A percentile compares a stretch with the other conserved stretches of the same genome.
phyloP scores from a whole-genome alignment of 1,140 invertebrate species.

The Stenopsyche tienmushanensis region DNA sequence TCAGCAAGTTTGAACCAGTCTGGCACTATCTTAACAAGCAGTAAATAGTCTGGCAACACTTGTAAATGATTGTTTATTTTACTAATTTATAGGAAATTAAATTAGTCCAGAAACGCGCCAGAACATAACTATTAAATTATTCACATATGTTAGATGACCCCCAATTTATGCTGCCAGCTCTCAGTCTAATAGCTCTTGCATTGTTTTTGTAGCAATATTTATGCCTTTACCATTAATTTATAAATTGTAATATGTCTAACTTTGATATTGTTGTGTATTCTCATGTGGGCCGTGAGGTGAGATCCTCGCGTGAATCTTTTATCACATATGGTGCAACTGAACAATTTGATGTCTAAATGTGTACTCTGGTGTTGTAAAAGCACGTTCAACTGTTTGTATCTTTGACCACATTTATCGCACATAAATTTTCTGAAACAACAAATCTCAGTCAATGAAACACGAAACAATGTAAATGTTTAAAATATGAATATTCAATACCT shows the following conservation, averaged over 20 bases:
- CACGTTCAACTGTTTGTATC: constrained; percentile 54
- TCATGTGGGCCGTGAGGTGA: constrained; percentile 52
- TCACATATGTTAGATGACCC: too few species aligned
- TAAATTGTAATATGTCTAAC: constrained; percentile 15
- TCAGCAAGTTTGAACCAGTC: too few species aligned
- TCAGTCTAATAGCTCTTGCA: too few species aligned
- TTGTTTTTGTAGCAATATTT: too few species aligned
- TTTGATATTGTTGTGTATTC: constrained; percentile 54
- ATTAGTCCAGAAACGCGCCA: too few species aligned
- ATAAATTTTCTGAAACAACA: constrained; percentile 62
- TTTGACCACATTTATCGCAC: constrained; percentile 50
- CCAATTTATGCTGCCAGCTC: too few species aligned
- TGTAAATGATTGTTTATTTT: too few species aligned
- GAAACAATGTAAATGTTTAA: neutral
- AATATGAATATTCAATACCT: neutral
- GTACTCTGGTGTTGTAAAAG: constrained; percentile 49
- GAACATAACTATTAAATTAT: too few species aligned
- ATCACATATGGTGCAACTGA: constrained; percentile 51
- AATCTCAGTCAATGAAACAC: neutral
- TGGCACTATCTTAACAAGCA: too few species aligned
- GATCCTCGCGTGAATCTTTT: constrained; percentile 53
- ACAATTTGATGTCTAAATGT: constrained; percentile 59
- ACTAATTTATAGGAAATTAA: too few species aligned
- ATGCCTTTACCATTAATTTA: too few species aligned
- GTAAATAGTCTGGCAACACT: too few species aligned